A percentile compares a stretch with the other conserved stretches of the same genome.
These are phyloP conservation scores for Acanthosepion pharaonis DNA, from an alignment of 2,888 invertebrate genomes.

Conservation along the genomic window DNA sequence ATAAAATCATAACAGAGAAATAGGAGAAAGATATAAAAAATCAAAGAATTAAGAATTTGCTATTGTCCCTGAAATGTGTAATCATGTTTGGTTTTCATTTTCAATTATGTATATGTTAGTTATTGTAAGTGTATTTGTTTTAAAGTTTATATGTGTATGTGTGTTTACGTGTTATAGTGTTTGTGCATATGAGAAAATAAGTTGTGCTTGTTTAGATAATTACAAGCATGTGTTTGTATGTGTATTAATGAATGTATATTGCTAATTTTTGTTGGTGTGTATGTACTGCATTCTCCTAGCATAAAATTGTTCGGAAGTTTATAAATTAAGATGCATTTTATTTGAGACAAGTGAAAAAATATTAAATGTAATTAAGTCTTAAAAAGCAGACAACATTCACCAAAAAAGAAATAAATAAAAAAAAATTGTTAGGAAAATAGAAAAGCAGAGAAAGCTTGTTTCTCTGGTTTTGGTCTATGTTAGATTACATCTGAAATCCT, in stretches of 20 bases:
- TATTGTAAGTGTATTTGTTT: background rate
- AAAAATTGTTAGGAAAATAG: too few relatives aligned
- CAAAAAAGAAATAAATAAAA: background rate
- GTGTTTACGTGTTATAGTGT: background rate
- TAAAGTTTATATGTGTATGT: background rate
- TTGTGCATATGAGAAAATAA: background rate
- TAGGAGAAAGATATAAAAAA: too few relatives aligned
- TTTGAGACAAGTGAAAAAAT: background rate
- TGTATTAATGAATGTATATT: background rate
- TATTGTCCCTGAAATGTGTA: too few relatives aligned
- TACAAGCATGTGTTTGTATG: background rate
- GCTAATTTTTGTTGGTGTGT: background rate
- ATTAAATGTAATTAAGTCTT: constrained; percentile 12
- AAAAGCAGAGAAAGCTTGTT: background rate
- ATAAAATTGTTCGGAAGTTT: background rate
- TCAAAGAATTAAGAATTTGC: too few relatives aligned
- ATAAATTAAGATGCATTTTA: background rate
- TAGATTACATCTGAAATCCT: background rate
- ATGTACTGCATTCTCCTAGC: background rate
- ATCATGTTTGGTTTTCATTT: too few relatives aligned
- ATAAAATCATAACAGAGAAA: too few relatives aligned
- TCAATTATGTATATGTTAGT: background rate
- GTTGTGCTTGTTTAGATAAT: background rate
- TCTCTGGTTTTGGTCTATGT: background rate
- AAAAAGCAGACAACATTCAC: background rate